Evolutionary conservation across 1,140 invertebrate genomes (phyloP).

Genomic region (Lucilia sericata): DNA sequence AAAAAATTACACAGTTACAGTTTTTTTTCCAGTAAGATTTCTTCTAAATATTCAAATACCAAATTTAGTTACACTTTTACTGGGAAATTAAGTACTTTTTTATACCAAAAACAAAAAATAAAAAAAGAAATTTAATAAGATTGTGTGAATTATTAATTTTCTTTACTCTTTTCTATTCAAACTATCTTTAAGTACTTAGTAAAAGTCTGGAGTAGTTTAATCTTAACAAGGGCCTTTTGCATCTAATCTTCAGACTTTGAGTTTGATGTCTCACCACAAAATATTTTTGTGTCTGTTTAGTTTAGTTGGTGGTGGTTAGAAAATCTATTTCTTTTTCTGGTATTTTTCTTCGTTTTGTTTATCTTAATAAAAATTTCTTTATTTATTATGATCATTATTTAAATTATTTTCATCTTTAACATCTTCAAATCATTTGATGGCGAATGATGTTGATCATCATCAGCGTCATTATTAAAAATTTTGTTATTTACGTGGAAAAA

Average conservation of each 20-base stretch:
- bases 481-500: neutral
- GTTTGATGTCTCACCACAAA: neutral
- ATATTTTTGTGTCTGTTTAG: neutral
- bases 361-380: neutral
- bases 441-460: neutral
- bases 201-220: neutral
- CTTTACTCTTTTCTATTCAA: neutral
- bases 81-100: neutral
- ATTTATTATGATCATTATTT: neutral
- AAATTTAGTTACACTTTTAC: neutral
- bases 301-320: neutral
- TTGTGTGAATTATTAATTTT: conserved; percentile 3
- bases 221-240: neutral
- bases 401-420: neutral
- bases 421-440: neutral
- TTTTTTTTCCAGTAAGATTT: too few species aligned
- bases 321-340: neutral
- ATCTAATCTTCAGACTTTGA: neutral
- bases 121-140: neutral
- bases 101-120: neutral
- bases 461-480: neutral
- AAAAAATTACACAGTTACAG: too few species aligned
- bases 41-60: too few species aligned
- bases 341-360: neutral
- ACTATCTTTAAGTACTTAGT: neutral